Percentiles rank a stretch among this genome's conserved stretches.
These are phyloP conservation scores for Zaprionus bogoriensis DNA, from an alignment of 2,888 invertebrate genomes.

Conservation along the genomic window DNA sequence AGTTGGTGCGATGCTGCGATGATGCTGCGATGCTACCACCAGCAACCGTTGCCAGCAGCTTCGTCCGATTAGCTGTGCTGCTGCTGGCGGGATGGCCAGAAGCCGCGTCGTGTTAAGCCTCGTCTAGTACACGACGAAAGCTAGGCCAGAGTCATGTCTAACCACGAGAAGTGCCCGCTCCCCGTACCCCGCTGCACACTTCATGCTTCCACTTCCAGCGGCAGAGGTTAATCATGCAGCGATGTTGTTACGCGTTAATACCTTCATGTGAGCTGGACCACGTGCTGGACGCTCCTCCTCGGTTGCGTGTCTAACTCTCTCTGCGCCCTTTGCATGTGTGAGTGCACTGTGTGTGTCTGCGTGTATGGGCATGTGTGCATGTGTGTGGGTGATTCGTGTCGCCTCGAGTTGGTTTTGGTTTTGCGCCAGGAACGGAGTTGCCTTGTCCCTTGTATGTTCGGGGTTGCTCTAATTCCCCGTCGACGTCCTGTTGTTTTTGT, in stretches of 20 bases:
- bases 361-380: constrained; percentile 5
- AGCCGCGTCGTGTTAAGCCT: constrained; percentile 28
- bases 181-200: too few species aligned
- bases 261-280: constrained; percentile 83
- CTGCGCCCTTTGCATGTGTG: constrained; percentile 34
- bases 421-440: constrained; percentile 13
- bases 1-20: too few species aligned
- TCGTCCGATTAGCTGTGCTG: constrained; percentile 35
- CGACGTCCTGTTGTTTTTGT: constrained; percentile 30
- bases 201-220: too few species aligned
- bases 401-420: constrained; percentile 24
- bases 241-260: constrained; percentile 83
- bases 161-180: constrained; percentile 29
- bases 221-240: constrained; percentile 81
- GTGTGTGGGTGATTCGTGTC: constrained; percentile 19
- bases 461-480: constrained; percentile 70
- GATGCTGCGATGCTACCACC: background rate
- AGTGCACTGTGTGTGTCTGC: background rate
- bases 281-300: constrained; percentile 69
- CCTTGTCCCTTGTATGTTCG: constrained; percentile 32
- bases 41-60: background rate
- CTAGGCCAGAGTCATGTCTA: constrained; percentile 53
- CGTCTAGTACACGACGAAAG: constrained; percentile 44
- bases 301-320: constrained; percentile 59
- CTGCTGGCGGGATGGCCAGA: constrained; percentile 9